Conservation (phyloP, 2,113 vertebrate species). For the Hippocampus abdominalis region DNA sequence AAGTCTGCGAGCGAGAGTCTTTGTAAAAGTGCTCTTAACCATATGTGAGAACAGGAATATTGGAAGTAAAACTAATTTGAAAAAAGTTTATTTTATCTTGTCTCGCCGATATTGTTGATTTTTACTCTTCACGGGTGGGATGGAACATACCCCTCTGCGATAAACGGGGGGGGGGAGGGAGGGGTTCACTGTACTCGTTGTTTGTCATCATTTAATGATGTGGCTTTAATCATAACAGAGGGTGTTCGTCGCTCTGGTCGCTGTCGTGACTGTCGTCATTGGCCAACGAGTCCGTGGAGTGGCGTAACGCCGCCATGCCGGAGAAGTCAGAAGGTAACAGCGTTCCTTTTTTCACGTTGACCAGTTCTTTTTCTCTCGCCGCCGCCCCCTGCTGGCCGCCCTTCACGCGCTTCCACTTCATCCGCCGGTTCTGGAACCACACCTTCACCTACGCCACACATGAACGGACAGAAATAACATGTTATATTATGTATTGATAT, state of each 20-base stretch:
- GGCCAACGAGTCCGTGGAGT: constrained; percentile 86
- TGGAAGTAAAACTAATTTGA: no score
- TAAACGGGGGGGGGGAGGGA: constrained; percentile 3
- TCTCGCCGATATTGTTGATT: no score
- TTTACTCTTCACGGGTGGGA: not conserved
- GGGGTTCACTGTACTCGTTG: constrained; percentile 12
- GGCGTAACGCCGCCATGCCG: constrained; percentile 85
- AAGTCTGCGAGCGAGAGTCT: no score
- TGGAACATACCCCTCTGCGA: constrained; percentile 19
- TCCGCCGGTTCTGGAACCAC: constrained; percentile 97
- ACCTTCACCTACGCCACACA: constrained; percentile 86
- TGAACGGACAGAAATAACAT: not conserved
- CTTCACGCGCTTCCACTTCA: constrained; percentile 99
- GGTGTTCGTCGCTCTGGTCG: constrained; percentile 94
- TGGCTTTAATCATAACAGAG: constrained; percentile 84
- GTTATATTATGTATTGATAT: no score
- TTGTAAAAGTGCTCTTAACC: not conserved
- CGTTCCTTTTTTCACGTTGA: constrained; percentile 95
- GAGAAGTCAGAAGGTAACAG: constrained; percentile 92
- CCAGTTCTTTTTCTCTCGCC: constrained; percentile 94
- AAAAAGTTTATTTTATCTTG: no score
- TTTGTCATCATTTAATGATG: constrained; percentile 61
- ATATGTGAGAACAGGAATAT: no score
- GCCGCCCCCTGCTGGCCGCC: constrained; percentile 95
- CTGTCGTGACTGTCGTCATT: constrained; percentile 97